Percentiles rank a stretch among this genome's conserved stretches.
Evolutionary conservation across 2,113 vertebrate genomes (phyloP).

Genomic region (Pristiophorus japonicus): DNA sequence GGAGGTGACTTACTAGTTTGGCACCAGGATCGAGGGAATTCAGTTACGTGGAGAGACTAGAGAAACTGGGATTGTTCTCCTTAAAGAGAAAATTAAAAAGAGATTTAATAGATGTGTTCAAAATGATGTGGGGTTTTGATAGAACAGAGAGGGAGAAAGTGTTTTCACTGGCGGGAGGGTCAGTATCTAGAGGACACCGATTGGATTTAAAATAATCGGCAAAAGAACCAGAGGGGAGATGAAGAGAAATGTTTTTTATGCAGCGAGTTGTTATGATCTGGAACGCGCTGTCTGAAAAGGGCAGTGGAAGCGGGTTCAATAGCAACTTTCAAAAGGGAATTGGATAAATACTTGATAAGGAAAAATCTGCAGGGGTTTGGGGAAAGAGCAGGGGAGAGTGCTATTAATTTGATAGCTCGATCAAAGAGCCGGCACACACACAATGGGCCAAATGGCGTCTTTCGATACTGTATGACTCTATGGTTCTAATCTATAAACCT

Average conservation of each 20-base stretch:
- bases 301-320: background rate
- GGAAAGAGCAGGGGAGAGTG: background rate
- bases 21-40: background rate
- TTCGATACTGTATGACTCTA: background rate
- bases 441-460: background rate
- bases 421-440: background rate
- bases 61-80: background rate
- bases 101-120: background rate
- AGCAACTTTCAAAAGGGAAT: background rate
- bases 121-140: background rate
- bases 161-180: background rate
- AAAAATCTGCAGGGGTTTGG: background rate
- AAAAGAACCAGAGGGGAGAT: background rate
- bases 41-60: background rate
- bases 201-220: background rate
- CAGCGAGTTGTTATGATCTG: background rate
- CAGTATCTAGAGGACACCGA: background rate
- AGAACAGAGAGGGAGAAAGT: background rate
- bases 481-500: background rate
- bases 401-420: background rate
- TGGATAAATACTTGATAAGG: background rate
- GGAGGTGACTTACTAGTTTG: background rate
- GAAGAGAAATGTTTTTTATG: background rate
- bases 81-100: background rate
- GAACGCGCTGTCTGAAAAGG: background rate